Percentiles rank a stretch among this genome's conserved stretches.
Conservation (phyloP, 1,140 invertebrate species). For the Globodera ellingtonae region DNA sequence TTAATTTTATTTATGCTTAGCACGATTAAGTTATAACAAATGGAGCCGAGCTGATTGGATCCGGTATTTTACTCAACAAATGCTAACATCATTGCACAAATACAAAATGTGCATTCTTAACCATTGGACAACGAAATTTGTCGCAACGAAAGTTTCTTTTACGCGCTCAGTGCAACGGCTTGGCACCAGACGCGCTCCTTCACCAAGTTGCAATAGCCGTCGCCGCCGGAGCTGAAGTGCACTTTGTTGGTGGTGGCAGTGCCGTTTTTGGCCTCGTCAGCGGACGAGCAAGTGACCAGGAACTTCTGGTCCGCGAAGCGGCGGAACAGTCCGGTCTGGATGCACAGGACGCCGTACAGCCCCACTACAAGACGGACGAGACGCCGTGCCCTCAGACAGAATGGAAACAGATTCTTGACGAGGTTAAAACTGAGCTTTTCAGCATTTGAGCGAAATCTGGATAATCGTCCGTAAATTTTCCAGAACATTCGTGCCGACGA, state of each 20-base stretch:
- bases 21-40: too few species aligned
- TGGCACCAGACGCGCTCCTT: conserved; percentile 31
- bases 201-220: conserved; percentile 33
- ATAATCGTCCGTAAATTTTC: neutral
- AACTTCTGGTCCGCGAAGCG: conserved; percentile 30
- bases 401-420: neutral
- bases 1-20: too few species aligned
- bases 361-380: neutral
- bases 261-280: conserved; percentile 3
- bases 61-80: too few species aligned
- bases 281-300: conserved; percentile 26
- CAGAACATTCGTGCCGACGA: conserved; percentile 29
- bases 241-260: conserved; percentile 25
- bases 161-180: conserved; percentile 25
- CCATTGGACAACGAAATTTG: too few species aligned
- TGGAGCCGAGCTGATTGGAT: too few species aligned
- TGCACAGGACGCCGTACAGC: neutral
- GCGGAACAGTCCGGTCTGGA: too few species aligned
- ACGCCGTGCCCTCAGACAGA: conserved; percentile 3
- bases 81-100: too few species aligned
- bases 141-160: neutral
- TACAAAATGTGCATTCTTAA: too few species aligned
- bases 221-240: conserved; percentile 23
- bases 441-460: too few species aligned
- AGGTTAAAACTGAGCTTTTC: neutral